Evolutionary conservation across 64 coral and sea anemone species (phyloP).

Genomic region (Anthopleura sola): DNA sequence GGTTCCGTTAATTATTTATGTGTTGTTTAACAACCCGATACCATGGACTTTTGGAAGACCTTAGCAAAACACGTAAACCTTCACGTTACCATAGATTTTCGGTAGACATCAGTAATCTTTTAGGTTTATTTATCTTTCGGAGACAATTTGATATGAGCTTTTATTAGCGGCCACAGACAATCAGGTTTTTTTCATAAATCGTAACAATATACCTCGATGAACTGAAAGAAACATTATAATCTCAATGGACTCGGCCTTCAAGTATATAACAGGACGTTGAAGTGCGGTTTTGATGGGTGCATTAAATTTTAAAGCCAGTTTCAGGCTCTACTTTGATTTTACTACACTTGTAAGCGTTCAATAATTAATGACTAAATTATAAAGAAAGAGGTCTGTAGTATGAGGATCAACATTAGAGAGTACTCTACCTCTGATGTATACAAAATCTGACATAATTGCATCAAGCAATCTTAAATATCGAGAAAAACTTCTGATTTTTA

Average conservation of each 20-base stretch:
- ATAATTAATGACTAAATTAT: constrained; percentile 9
- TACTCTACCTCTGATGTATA: background rate
- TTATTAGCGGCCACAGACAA: constrained; percentile 9
- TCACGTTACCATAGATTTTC: constrained; percentile 15
- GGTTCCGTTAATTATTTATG: background rate
- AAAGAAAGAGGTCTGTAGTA: background rate
- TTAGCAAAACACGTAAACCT: constrained; percentile 24
- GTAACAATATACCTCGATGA: background rate
- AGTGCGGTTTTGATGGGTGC: constrained; percentile 7
- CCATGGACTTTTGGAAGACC: constrained; percentile 30
- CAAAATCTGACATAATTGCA: background rate
- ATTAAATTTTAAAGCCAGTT: background rate
- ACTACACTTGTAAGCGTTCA: constrained; percentile 5
- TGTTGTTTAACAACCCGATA: constrained; percentile 24
- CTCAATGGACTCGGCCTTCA: background rate
- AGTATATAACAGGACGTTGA: constrained; percentile 4
- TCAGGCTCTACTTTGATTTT: background rate
- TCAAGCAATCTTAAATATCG: background rate
- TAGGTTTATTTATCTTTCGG: background rate
- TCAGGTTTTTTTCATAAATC: background rate
- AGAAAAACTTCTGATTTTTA: background rate
- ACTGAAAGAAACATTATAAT: background rate
- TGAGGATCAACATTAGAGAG: background rate
- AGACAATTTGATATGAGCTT: constrained; percentile 13
- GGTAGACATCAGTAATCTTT: constrained; percentile 14